Base-by-base conservation (phyloP, 1,140 invertebrate genomes). In the Panagrolaimus sp. region DNA sequence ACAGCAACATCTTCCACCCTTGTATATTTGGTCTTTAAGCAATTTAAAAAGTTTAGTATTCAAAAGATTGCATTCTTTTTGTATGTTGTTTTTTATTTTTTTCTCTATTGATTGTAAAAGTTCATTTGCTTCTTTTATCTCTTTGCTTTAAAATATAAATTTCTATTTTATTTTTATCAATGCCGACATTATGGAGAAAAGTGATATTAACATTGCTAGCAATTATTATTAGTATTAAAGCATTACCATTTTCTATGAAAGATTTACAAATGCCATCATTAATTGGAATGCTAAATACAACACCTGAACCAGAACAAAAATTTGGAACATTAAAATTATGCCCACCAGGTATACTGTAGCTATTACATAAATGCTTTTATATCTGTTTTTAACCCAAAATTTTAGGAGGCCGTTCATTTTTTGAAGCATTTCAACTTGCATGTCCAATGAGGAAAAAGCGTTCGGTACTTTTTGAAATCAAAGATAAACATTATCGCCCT, bases 351-450 rank as follows among this genome's bases (percentile, higher is more conserved):
- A 57, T 69, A 38, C 31, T 38, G 67, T 66, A 31, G 20, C 5
- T 68, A n/a, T 38, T 38, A 2, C 31, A 38, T 38, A 38, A 38
- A 38, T 7, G 7, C 7, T 38, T 38, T 38, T 38, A 38, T 38
- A 2, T 38, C 7, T 38, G 31, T 38, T 38, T 38, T 38, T 48
- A n/a, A n/a, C n/a, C n/a, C n/a, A n/a, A n/a, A n/a, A n/a, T 20
- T 16, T 45, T 38, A 74, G 72, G 72, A 9, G 72, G 72, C 1
- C 65, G 72, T 38, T 75, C 73, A 45, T 74, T 74, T 46, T 67
- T 74, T 45, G 72, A 74, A 42, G 72, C 72, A 0, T 76, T 74
- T 45, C 72, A 74, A 31, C 53, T 74, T 42, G 72, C 72, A 13
- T 74, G 72, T 63, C 72, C 72, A 47, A 74, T 74, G 72, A 65